Base-by-base conservation (phyloP, 2,113 vertebrate species). In the Eurystomus gularis region DNA sequence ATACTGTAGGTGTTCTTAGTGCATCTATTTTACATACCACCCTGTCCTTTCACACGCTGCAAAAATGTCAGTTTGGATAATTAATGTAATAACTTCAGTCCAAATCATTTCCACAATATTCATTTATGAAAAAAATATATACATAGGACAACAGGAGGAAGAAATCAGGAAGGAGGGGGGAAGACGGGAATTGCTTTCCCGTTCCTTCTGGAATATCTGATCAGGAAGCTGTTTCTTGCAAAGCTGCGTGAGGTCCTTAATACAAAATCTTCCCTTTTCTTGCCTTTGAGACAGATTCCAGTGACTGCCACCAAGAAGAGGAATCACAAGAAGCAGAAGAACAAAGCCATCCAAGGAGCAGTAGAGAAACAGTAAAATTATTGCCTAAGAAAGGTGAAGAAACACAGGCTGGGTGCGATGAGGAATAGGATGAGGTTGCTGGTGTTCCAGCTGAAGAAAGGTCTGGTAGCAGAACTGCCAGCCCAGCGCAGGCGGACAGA, bases 1-100 rank as follows among this genome's bases (percentile, higher is more conserved):
- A 97, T 96, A 97, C 93, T 97, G 96, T 97, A 97, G 97, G 97
- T 97, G 97, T 97, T 96, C 96, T 93, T 96, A 94, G 91, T 94
- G 97, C 89, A 89, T 97, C 93, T 97, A 95, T 97, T 97, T 97
- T 97, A 95, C 97, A 97, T 82, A 91, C 82, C 94, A 97, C 89
- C 73, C 93, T 94, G 94, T 97, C 96, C 94, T 97, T 96, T 97
- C 93, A 92, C 96, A 97, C 85, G 55, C 89, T 91, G 91, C 86
- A 96, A 91, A 94, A 95, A 97, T 84, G 92, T 95, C 96, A 95
- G 92, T 83, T 95, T 88, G 96, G 92, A 95, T 96, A 96, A 96
- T 96, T 95, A 95, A 86, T 60, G 86, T 93, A 96, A 64, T 86
- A 86, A 93, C 66, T 93, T 93, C 14, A 88, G 78, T 91, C 79